These are phyloP conservation scores for Gnathonemus longibarbis DNA, from an alignment of 2,113 vertebrate species.

Conservation along the genomic window DNA sequence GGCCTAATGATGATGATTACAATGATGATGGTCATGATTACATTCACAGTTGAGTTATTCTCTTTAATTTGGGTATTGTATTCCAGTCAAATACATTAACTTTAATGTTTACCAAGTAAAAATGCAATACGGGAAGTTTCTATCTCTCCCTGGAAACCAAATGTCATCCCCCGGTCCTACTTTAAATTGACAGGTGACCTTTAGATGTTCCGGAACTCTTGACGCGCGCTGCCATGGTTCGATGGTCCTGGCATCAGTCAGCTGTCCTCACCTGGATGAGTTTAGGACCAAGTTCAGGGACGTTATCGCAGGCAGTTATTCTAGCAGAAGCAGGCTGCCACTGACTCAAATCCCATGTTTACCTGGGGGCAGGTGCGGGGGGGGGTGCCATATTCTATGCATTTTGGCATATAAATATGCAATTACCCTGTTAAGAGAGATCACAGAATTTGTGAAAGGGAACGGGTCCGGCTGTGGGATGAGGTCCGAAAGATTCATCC, in stretches of 20 bases:
- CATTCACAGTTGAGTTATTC: background rate
- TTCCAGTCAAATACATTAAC: slow-evolving; percentile 1
- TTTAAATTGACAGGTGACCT: background rate
- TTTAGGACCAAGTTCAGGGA: background rate
- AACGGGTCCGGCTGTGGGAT: background rate
- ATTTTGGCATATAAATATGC: background rate
- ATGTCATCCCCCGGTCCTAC: background rate
- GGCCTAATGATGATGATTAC: background rate
- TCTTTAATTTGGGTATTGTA: background rate
- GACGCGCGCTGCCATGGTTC: background rate
- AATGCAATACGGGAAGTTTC: background rate
- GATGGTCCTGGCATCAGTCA: background rate
- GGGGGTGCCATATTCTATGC: background rate
- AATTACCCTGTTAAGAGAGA: background rate
- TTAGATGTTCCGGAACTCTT: background rate
- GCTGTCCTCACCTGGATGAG: background rate
- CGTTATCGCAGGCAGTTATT: background rate
- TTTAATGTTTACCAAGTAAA: background rate
- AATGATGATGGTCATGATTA: background rate
- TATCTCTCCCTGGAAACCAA: background rate
- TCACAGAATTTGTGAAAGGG: background rate
- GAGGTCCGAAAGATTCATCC: background rate
- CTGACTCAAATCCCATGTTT: background rate
- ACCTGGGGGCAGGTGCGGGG: background rate
- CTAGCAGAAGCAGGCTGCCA: background rate